phyloP scores from a whole-genome alignment of 2,888 invertebrate species.

The Phyllotreta cruciferae region DNA sequence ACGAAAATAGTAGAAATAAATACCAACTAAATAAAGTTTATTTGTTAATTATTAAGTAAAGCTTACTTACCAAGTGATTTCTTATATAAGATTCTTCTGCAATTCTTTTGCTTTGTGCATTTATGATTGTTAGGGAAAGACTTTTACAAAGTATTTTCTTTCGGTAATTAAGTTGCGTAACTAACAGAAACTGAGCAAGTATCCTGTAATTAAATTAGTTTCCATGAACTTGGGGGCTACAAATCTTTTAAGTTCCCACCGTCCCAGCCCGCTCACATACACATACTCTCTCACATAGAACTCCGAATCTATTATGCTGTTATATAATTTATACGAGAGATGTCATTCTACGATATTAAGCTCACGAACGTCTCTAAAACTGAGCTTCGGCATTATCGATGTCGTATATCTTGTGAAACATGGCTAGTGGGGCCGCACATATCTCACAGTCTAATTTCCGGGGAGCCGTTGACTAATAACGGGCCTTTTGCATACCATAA shows the following conservation, averaged over 20 bases:
- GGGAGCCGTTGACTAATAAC: constrained; percentile 53
- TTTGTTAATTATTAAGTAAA: too few species aligned
- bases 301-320: constrained; percentile 43
- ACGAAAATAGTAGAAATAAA: too few species aligned
- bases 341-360: constrained; percentile 44
- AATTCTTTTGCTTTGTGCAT: too few species aligned
- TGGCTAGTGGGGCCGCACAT: constrained; percentile 51
- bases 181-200: not conserved
- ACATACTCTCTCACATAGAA: constrained; percentile 38
- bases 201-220: not conserved
- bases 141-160: too few species aligned
- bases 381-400: constrained; percentile 49
- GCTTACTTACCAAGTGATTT: too few species aligned
- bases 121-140: too few species aligned
- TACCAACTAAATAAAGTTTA: too few species aligned
- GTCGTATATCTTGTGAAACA: constrained; percentile 51
- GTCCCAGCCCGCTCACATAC: constrained; percentile 18
- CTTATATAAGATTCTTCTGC: too few species aligned
- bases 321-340: constrained; percentile 54
- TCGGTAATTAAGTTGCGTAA: too few species aligned
- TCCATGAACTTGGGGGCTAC: not conserved
- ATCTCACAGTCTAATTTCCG: constrained; percentile 55
- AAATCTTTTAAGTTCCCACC: not conserved
- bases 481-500: constrained; percentile 51
- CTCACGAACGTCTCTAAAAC: constrained; percentile 46